These are phyloP conservation scores for Poecilia velifera DNA, from an alignment of 2,797 vertebrate species.

Conservation along the genomic window DNA sequence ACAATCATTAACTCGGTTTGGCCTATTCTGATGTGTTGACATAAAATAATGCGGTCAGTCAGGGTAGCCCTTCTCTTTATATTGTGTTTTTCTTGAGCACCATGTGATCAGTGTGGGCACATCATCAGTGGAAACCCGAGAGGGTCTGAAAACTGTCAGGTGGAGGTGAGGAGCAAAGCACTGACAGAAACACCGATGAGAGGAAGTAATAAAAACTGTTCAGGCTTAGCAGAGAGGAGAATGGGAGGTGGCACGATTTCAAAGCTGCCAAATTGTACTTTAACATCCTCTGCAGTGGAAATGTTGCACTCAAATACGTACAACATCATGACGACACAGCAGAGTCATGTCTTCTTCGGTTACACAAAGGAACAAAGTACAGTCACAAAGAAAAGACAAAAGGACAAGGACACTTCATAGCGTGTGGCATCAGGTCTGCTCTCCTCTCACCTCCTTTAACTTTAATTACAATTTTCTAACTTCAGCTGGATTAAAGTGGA, in stretches of 20 bases:
- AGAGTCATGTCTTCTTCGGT: background rate
- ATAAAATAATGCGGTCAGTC: slow-evolving; percentile 10
- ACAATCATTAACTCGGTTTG: slow-evolving; percentile 7
- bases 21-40: background rate
- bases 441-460: background rate
- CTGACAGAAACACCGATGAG: slow-evolving; percentile 55
- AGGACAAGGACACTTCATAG: background rate
- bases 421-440: background rate
- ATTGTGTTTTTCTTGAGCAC: slow-evolving; percentile 3
- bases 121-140: slow-evolving; percentile 37
- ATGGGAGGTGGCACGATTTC: slow-evolving; percentile 20
- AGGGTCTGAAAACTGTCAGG: slow-evolving; percentile 54
- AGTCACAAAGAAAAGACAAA: background rate
- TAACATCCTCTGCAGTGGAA: background rate
- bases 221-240: background rate
- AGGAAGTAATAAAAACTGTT: slow-evolving; percentile 48
- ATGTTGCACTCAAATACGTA: slow-evolving; percentile 15
- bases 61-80: background rate
- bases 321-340: background rate
- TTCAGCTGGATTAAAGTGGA: background rate
- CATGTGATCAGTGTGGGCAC: slow-evolving; percentile 17
- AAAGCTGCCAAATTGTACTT: slow-evolving; percentile 18
- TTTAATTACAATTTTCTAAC: background rate
- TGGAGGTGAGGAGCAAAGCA: slow-evolving; percentile 56
- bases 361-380: slow-evolving; percentile 3